phyloP scores from a whole-genome alignment of 2,888 invertebrate species.

The Villa cingulata region DNA sequence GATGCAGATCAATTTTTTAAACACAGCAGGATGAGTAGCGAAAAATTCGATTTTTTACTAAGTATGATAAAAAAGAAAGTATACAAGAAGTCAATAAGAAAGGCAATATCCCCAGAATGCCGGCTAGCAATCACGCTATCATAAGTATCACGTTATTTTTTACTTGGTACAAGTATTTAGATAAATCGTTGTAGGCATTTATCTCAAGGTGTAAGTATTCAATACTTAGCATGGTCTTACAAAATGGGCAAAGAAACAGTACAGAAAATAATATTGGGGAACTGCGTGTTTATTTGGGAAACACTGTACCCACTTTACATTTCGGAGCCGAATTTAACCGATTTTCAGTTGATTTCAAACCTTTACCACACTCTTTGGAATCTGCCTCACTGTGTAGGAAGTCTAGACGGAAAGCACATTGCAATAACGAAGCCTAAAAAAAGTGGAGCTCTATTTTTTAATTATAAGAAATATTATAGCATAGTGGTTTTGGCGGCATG shows the following conservation, averaged over 20 bases:
- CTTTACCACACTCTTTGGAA: constrained; percentile 11
- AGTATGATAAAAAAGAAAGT: no score
- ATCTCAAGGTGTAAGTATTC: neutral
- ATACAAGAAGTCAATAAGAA: no score
- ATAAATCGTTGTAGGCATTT: constrained; percentile 1
- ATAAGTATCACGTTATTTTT: no score
- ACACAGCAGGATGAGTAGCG: no score
- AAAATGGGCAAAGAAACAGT: constrained; percentile 9
- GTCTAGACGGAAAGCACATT: constrained; percentile 22
- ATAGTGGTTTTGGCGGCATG: constrained; percentile 22
- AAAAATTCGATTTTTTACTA: no score
- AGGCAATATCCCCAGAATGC: no score
- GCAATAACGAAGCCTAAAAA: constrained; percentile 18
- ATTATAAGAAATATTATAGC: constrained; percentile 22
- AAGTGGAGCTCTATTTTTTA: constrained; percentile 19
- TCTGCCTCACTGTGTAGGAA: constrained; percentile 20
- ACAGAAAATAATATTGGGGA: constrained; percentile 6
- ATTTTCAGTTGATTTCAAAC: constrained; percentile 5
- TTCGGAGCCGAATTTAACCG: neutral
- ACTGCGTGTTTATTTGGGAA: constrained; percentile 8
- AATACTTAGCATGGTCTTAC: constrained; percentile 6
- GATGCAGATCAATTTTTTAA: no score
- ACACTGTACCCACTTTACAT: constrained; percentile 3
- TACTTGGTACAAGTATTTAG: no score
- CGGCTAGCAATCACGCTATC: no score